Percentiles rank a stretch among this genome's conserved stretches.
Conservation (phyloP, 2,888 invertebrate species). For the Eristalis tenax region DNA sequence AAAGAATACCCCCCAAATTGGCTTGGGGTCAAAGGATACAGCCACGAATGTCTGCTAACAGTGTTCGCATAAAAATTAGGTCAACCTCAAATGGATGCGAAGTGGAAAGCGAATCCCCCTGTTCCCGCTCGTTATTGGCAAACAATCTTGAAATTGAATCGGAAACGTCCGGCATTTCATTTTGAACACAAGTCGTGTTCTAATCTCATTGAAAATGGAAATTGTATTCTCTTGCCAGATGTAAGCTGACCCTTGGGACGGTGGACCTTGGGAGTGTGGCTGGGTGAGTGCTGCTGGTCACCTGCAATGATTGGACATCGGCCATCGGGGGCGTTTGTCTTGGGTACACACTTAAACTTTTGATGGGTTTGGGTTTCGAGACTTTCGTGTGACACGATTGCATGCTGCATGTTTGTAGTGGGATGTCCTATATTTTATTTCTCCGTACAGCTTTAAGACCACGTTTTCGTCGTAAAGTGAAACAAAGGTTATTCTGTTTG, state of each 20-base stretch:
- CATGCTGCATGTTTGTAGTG: not conserved
- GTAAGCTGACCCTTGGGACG: not conserved
- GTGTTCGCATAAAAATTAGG: not conserved
- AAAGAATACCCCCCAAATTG: not conserved
- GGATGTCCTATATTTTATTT: too few relatives aligned
- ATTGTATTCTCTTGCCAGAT: not conserved
- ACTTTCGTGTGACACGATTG: not conserved
- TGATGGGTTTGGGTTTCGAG: not conserved
- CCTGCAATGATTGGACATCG: not conserved
- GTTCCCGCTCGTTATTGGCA: not conserved
- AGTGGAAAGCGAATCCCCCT: not conserved
- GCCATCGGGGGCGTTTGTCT: not conserved
- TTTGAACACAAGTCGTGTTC: not conserved
- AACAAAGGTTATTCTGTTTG: too few relatives aligned
- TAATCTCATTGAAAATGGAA: not conserved
- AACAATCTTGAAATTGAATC: slow-evolving; percentile 1
- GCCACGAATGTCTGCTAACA: not conserved
- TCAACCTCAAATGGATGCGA: not conserved
- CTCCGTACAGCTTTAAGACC: too few relatives aligned
- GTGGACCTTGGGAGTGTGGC: not conserved
- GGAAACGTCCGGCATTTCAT: not conserved
- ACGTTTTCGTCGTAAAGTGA: too few relatives aligned
- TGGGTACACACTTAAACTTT: not conserved
- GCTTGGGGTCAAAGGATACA: not conserved
- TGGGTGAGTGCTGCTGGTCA: not conserved